Base-by-base conservation (phyloP, 2,113 vertebrate species). In the Variabilichromis moorii region DNA sequence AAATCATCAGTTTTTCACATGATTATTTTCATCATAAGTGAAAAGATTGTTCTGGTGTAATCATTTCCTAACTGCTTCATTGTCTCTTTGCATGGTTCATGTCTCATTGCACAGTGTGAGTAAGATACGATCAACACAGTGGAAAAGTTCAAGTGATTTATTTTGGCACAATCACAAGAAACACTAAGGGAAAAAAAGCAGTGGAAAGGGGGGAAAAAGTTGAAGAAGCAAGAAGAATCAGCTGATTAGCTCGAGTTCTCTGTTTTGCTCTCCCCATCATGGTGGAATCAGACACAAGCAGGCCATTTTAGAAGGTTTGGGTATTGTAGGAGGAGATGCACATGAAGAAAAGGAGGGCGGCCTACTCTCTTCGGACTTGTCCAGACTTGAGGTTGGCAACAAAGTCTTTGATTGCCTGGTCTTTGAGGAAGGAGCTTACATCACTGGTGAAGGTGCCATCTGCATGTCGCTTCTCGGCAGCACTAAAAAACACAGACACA, bases 391-490 rank as follows among this genome's bases (percentile, higher is more conserved):
- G 95, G 96, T 97, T 97, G 94, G 97, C 97, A 51, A 99, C 97
- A 94, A 99, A 99, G 93, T 99, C 98, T 92, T 98, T 98, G 88
- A 97, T 97, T 61, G 98, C 98, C 93, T 99, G 97, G 45, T 98
- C 97, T 94, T 98, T 97, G 94, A 98, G 95, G 88, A 97, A 99
- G 47, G 98, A 97, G 94, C 98, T 99, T 89, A 98, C 96, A 59
- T 99, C 98, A 83, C 97, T 99, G 96, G 98, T 99, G 93, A 97
- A 99, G 90, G 98, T 98, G 54, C 98, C 98, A 9, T 99, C 98
- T 4, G 98, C 97, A 4, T 99, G 98, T 28, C 98, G 98, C 93
- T 97, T 98, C 73, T 96, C 95, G 47, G 97, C 92, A 3, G 94
- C 93, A 17, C 98, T 98, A 90, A 11, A 84, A 87, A 14, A 88